Evolutionary conservation across 2,888 invertebrate species (phyloP).

Genomic region (Papilio elwesi): DNA sequence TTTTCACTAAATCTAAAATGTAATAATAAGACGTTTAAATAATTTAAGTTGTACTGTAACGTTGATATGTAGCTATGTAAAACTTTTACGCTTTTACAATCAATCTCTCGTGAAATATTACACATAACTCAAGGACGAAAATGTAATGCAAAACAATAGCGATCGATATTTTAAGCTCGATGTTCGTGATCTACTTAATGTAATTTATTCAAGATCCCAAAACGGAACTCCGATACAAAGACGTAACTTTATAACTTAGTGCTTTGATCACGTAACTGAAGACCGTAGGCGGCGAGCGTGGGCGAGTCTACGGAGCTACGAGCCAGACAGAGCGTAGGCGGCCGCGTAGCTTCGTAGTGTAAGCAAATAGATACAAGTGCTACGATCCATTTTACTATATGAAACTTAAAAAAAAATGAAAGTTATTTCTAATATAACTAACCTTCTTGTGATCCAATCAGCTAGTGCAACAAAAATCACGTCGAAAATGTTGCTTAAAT

Average conservation of each 20-base stretch:
- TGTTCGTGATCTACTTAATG: constrained; percentile 11
- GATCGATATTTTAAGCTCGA: constrained; percentile 4
- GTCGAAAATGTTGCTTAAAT: not conserved
- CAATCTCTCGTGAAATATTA: not conserved
- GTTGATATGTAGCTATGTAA: not conserved
- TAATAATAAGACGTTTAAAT: no score
- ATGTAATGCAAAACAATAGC: not conserved
- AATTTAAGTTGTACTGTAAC: no score
- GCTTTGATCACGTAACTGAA: constrained; percentile 49
- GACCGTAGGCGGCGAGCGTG: constrained; percentile 62
- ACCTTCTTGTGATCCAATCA: not conserved
- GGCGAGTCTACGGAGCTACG: constrained; percentile 80
- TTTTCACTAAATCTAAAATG: no score
- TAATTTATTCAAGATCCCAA: constrained; percentile 26
- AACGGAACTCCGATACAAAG: constrained; percentile 27
- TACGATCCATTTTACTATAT: constrained; percentile 40
- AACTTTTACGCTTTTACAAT: not conserved
- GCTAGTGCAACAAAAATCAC: constrained; percentile 14
- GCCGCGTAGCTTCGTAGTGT: constrained; percentile 67
- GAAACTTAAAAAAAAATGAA: not conserved
- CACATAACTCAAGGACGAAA: not conserved
- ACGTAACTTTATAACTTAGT: constrained; percentile 44
- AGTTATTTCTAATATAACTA: not conserved
- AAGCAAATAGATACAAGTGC: constrained; percentile 61
- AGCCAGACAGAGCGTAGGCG: constrained; percentile 77